Evolutionary conservation across 2,888 invertebrate species (phyloP), one percentile per base, ranked within the genome.

Genomic region (Glaucopsyche alexis): DNA sequence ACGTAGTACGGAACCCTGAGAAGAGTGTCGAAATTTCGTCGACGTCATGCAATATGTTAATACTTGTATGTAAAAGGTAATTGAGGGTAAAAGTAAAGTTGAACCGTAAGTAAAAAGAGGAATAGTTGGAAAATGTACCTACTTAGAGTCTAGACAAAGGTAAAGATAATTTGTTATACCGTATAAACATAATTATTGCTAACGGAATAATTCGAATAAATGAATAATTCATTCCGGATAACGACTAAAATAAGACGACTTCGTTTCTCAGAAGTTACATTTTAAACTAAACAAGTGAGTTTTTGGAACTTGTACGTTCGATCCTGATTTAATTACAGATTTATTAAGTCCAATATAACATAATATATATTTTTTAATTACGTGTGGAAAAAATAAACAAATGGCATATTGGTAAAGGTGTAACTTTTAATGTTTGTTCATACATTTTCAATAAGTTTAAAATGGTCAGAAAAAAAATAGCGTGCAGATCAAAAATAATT

Each of bases 171-270:
- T 16, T 38, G 7, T 14, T 64, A 13, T 64, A 64, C 7, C 3
- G 7, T 38, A 64, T 14, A 14, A 38, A 64, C 38, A 9, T 66
- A 45, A 45, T 42, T 40, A 66, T 80, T 83, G 83, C 81, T 78
- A 78, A 76, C 74, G 71, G 78, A 83, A 87, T 16, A 85, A 89
- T 86, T 81, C 84, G 86, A 87, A 86, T 82, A 83, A 80, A 88
- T 91, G 87, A 91, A 91, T 91, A 84, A 91, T 89, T 89, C 87
- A 90, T 87, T 81, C 77, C 77, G 83, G 85, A 87, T 87, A 87
- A 86, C 85, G 83, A 85, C 85, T 80, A 84, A 89, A 89, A 87
- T 88, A 88, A 89, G 83, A 86, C 87, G 85, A 89, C 87, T 87
- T 85, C 82, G 81, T 77, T 90, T 90, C 89, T 85, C 76, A 80